Evolutionary conservation across 53 echinoderm and acorn worm species (phyloP), one percentile per base, ranked within the genome.

Genomic region (Luidia sarsii): DNA sequence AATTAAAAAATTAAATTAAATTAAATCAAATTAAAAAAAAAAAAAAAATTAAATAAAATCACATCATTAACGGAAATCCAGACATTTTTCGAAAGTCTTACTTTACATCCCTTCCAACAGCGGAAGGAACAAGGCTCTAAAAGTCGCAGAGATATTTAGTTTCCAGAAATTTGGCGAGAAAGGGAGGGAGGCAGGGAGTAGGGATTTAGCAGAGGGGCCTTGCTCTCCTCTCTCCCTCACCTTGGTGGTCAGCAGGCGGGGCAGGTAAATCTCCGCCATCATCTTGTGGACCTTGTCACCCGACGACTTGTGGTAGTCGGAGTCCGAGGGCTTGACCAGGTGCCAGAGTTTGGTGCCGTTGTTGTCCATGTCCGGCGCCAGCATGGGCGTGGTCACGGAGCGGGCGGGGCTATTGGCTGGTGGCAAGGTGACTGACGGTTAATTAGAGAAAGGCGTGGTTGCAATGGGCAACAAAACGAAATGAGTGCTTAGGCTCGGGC

Each of bases 181-280:
- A 48, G 13, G 11, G 49, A 48, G 11, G 18, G 11, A 48, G 18
- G 18, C 11, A 48, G 18, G 49, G 18, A 18, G 49, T 14, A 14
- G 13, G 13, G 18, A 48, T 48, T 48, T 48, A 48, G 11, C 13
- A 14, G 49, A 18, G 18, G 11, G 49, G 49, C 11, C 18, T 48
- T 48, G 18, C 49, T 48, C 11, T 14, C 11, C 18, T n/a, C 22
- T 23, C 41, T 41, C 6, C 41, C 50, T 80, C 57, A 96, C 96
- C 96, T 96, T 96, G 33, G 96, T 96, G 18, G 93, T 93, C 0
- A 96, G 75, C 18, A 96, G 65, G 65, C 96, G 85, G 3, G 96
- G 90, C 38, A 96, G 88, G 77, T 93, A 96, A 51, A 96, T 93
- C 63, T 96, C 96, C 7, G 96, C 93, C 69, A 96, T 90, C 88